Base-by-base conservation (phyloP, 2,888 invertebrate species). In the Drosophila vallismaia region DNA sequence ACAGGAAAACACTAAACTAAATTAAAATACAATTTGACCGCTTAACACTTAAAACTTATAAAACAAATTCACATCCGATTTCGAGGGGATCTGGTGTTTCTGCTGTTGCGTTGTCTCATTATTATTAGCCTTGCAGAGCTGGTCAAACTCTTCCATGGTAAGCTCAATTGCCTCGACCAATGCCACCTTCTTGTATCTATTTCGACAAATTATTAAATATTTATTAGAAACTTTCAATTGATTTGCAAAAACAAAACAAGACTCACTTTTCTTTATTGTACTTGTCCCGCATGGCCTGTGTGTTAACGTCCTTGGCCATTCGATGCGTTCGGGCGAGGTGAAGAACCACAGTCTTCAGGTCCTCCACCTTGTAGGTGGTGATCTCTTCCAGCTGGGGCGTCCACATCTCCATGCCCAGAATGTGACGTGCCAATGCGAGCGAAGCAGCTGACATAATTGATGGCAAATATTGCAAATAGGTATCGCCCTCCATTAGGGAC, bases 281-380 rank as follows among this genome's bases (percentile, higher is more conserved):
- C 92, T 98, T 98, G 89, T 98, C 97, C 76, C 95, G 94, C 75
- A 98, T 95, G 50, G 98, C 97, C 90, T 96, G 96, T 89, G 97
- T 97, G 40, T 94, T 94, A 78, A 95, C 93, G 42, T 92, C 92
- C 6, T 93, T 90, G 3, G 96, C 95, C 86, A 94, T 94, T 51
- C 92, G 90, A 90, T 96, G 97, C 10, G 96, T 94, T 80, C 94
- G 93, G 62, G 94, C 94, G 64, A 98, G 93, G 86, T 94, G 93
- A 29, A 93, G 92, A 58, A 97, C 92, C 74, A 96, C 95, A 14
- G 93, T 92, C 74, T 93, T 93, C 62, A 98, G 92, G 71, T 97
- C 92, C 7, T 92, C 92, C 28, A 95, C 88, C 45, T 92, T 91
- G 92, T 97, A 97, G 6, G 95, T 95, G 6, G 96, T 94, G 49